A percentile compares a stretch with the other conserved stretches of the same genome.
These are phyloP conservation scores for Cyaniris semiargus DNA, from an alignment of 2,888 invertebrate genomes.

Conservation along the genomic window DNA sequence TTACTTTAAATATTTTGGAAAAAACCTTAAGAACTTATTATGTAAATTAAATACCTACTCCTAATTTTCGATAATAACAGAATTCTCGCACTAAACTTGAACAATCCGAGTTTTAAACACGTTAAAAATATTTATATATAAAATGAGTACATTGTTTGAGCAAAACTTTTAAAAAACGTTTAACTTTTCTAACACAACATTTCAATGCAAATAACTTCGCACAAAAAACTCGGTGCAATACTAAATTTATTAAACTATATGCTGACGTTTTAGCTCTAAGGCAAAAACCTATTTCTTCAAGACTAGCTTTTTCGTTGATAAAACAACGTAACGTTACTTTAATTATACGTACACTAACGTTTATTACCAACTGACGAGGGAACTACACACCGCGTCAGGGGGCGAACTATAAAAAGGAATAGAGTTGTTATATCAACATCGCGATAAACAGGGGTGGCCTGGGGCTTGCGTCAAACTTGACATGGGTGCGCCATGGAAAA, in stretches of 20 bases:
- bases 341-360: constrained; percentile 17
- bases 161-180: not conserved
- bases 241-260: not conserved
- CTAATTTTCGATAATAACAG: constrained; percentile 13
- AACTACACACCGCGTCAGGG: constrained; percentile 11
- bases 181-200: not conserved
- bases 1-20: constrained; percentile 1
- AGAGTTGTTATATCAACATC: constrained; percentile 57
- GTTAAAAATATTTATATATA: constrained; percentile 11
- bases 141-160: constrained; percentile 21
- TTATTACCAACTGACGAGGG: constrained; percentile 2
- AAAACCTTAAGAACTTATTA: not conserved
- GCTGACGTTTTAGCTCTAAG: not conserved
- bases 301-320: not conserved
- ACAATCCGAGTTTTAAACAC: not conserved
- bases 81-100: not conserved
- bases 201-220: not conserved
- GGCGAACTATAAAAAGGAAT: constrained; percentile 37
- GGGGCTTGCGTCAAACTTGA: constrained; percentile 31
- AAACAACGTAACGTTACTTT: constrained; percentile 12
- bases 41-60: constrained; percentile 15
- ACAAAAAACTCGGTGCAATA: not conserved
- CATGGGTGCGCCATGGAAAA: constrained; percentile 28
- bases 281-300: not conserved
- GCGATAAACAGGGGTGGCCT: constrained; percentile 67